phyloP scores from a whole-genome alignment of 1,140 invertebrate species.

The Oreohelix idahoensis region DNA sequence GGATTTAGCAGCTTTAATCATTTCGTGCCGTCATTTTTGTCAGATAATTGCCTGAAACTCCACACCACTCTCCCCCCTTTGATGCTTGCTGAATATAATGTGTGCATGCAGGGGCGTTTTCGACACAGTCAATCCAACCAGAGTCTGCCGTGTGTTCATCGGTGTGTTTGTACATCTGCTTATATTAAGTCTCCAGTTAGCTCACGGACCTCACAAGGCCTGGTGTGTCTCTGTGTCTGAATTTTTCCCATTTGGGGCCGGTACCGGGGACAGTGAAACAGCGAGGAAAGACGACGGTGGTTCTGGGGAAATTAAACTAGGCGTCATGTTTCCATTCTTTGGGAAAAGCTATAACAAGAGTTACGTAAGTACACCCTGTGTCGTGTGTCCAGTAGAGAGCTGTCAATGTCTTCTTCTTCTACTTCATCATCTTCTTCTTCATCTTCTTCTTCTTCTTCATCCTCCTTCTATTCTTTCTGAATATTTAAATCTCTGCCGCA shows the following conservation, averaged over 20 bases:
- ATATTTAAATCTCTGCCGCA: too few relatives aligned
- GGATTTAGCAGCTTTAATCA: conserved; percentile 17
- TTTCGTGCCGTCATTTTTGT: not conserved
- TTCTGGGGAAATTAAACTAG: conserved; percentile 39
- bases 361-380: conserved; percentile 40
- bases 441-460: too few relatives aligned
- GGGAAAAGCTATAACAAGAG: conserved; percentile 38
- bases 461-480: too few relatives aligned
- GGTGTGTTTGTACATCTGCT: not conserved
- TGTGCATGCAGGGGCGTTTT: conserved; percentile 7
- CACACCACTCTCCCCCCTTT: not conserved
- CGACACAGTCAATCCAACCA: not conserved
- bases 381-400: too few relatives aligned
- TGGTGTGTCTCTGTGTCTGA: not conserved
- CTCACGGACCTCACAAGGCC: not conserved
- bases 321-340: conserved; percentile 40
- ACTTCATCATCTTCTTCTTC: too few relatives aligned
- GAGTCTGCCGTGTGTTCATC: not conserved
- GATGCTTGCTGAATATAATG: conserved; percentile 38
- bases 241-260: conserved; percentile 34
- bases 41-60: not conserved
- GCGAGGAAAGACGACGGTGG: conserved; percentile 34
- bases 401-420: too few relatives aligned
- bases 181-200: not conserved
- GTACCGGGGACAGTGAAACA: conserved; percentile 31